Evolutionary conservation across 1,140 invertebrate species (phyloP).

Genomic region (Drosophila prosaltans): DNA sequence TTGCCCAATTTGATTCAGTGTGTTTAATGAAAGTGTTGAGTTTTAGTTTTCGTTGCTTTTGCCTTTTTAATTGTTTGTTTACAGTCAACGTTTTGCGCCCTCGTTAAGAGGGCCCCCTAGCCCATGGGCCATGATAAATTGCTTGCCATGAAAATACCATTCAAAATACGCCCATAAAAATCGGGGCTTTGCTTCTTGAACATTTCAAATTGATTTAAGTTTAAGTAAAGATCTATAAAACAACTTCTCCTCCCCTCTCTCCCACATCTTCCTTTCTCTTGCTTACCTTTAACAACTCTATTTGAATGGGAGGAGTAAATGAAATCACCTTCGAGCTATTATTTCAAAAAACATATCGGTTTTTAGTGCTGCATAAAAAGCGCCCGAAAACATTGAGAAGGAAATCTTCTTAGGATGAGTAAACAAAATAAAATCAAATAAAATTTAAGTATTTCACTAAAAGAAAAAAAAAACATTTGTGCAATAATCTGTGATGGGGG

Average conservation of each 20-base stretch:
- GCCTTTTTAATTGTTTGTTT: conserved; percentile 74
- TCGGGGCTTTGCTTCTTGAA: conserved; percentile 44
- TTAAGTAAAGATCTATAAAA: conserved; percentile 71
- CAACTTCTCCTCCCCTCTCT: conserved; percentile 19
- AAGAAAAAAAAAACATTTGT: conserved; percentile 14
- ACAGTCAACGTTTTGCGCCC: conserved; percentile 66
- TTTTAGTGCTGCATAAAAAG: conserved; percentile 48
- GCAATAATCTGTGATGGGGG: neutral
- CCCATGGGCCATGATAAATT: conserved; percentile 59
- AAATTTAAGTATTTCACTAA: conserved; percentile 53
- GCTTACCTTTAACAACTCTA: conserved; percentile 70
- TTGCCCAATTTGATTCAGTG: conserved; percentile 63
- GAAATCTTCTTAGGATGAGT: conserved; percentile 32
- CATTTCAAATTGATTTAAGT: conserved; percentile 77
- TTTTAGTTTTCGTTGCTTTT: conserved; percentile 72
- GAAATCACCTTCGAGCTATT: conserved; percentile 26
- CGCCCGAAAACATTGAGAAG: conserved; percentile 21
- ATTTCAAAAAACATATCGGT: conserved; percentile 62
- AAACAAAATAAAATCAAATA: conserved; percentile 65
- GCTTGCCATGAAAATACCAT: conserved; percentile 63
- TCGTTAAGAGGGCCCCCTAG: conserved; percentile 57
- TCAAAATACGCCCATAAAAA: conserved; percentile 72
- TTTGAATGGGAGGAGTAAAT: conserved; percentile 42
- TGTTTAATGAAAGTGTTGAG: conserved; percentile 77
- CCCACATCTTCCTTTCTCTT: no score